Conservation (phyloP, 2,797 vertebrate genomes). For the Periophthalmus magnuspinnatus region DNA sequence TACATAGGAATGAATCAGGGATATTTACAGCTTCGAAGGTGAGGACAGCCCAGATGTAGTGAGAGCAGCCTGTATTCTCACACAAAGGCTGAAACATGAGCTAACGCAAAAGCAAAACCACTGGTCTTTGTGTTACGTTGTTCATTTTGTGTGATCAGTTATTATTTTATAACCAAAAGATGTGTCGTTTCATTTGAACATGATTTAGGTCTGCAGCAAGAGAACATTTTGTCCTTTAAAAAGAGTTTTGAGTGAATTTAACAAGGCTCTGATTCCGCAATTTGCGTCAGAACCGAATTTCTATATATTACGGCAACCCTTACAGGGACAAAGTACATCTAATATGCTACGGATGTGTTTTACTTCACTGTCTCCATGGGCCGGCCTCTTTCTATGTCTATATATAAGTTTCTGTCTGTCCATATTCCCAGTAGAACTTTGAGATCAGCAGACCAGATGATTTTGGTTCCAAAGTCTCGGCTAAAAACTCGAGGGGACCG, state of each 20-base stretch:
- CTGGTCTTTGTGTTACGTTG: background rate
- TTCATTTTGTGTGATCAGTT: slow-evolving; percentile 4
- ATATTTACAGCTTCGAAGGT: background rate
- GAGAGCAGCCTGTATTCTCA: background rate
- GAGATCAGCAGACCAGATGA: no score
- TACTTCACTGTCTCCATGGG: no score
- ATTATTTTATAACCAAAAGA: slow-evolving; percentile 1
- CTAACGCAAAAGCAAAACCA: background rate
- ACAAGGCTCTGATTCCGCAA: background rate
- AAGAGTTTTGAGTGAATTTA: background rate
- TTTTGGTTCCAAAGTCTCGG: no score
- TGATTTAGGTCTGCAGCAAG: background rate
- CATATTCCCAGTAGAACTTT: no score
- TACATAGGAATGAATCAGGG: background rate
- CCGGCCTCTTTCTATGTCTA: no score
- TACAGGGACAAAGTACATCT: no score
- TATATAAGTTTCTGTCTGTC: no score
- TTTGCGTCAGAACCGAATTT: no score
- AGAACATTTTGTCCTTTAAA: background rate
- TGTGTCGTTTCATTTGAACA: background rate
- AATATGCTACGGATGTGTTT: no score
- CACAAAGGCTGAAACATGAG: background rate
- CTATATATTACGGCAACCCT: no score
- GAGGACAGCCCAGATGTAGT: background rate
- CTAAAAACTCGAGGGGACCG: no score